Conservation (phyloP, 2,888 invertebrate species). For the Choristoneura rosaceana region DNA sequence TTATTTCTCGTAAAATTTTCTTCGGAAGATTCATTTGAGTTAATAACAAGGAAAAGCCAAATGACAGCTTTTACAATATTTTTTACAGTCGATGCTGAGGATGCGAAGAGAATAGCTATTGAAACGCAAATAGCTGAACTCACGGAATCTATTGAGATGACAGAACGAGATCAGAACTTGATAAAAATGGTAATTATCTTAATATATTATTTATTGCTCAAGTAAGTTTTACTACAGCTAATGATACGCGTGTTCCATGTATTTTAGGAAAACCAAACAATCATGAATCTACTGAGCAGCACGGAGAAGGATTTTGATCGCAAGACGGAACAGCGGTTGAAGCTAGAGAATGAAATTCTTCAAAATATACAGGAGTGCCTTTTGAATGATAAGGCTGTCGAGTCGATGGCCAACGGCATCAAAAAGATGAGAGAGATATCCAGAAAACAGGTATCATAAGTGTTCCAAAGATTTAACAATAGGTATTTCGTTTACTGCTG, state of each 20-base stretch:
- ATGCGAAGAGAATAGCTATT: conserved; percentile 76
- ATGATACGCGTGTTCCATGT: conserved; percentile 4
- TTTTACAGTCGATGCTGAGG: conserved; percentile 81
- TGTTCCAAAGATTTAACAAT: not conserved
- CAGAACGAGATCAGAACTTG: conserved; percentile 86
- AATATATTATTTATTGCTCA: too few species aligned
- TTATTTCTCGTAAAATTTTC: too few species aligned
- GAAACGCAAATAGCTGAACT: conserved; percentile 85
- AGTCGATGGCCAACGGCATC: conserved; percentile 81
- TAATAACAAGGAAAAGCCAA: not conserved
- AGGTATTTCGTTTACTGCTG: not conserved
- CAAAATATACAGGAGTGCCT: conserved; percentile 88
- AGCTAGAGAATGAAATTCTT: conserved; percentile 88
- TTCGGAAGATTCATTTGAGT: too few species aligned
- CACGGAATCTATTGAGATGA: conserved; percentile 85
- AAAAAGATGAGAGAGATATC: conserved; percentile 80
- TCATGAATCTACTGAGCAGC: conserved; percentile 68
- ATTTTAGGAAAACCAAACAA: conserved; percentile 81
- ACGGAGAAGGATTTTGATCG: conserved; percentile 78
- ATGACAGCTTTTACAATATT: not conserved
- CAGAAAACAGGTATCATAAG: conserved; percentile 72
- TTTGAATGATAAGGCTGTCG: conserved; percentile 88
- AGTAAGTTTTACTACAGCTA: too few species aligned
- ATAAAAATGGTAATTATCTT: conserved; percentile 65
- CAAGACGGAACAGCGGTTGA: conserved; percentile 80